A percentile compares a stretch with the other conserved stretches of the same genome.
phyloP scores from a whole-genome alignment of 2,113 vertebrate genomes.

The Mormoops blainvillei region DNA sequence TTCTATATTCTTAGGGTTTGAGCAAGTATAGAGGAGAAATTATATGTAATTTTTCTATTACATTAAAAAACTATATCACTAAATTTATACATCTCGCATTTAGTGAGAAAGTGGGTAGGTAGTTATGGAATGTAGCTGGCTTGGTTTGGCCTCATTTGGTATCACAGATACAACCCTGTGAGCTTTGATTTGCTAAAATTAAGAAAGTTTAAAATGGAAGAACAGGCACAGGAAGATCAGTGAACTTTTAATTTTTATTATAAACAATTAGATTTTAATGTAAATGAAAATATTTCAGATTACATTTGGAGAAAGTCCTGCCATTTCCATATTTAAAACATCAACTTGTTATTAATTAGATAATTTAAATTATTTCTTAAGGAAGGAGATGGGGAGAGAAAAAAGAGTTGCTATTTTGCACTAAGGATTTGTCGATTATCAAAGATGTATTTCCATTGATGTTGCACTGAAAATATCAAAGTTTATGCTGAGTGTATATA shows the following conservation, averaged over 20 bases:
- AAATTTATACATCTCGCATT: background rate
- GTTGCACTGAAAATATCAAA: background rate
- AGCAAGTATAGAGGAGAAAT: background rate
- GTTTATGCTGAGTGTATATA: background rate
- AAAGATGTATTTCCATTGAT: background rate
- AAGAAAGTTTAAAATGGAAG: background rate
- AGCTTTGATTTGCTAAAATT: background rate
- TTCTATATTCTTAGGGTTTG: background rate
- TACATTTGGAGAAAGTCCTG: background rate
- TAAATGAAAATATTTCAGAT: background rate
- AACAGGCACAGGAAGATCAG: background rate
- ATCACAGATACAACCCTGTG: background rate
- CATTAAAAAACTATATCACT: background rate
- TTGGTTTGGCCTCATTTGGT: background rate
- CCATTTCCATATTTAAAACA: background rate
- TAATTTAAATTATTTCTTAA: background rate
- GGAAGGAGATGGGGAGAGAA: background rate
- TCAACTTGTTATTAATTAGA: background rate
- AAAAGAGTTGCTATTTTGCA: background rate
- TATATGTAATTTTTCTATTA: background rate
- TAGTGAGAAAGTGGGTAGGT: background rate
- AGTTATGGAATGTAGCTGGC: background rate
- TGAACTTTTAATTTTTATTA: background rate
- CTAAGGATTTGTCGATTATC: background rate
- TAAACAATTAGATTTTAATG: background rate